phyloP scores from a whole-genome alignment of 2,113 vertebrate genomes.

The Hyaena hyaena region DNA sequence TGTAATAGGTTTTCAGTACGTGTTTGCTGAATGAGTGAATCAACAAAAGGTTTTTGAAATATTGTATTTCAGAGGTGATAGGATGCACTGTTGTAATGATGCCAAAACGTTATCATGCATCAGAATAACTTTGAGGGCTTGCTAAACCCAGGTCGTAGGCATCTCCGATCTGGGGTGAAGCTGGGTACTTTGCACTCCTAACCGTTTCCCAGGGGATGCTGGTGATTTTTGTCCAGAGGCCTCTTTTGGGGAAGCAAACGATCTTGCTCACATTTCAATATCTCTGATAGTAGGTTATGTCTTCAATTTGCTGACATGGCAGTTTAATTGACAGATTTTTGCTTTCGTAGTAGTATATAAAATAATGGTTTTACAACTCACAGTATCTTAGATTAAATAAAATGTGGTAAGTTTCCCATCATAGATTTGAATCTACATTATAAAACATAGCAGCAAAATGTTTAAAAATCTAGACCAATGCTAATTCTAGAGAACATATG shows the following conservation, averaged over 20 bases:
- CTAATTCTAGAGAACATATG: background rate
- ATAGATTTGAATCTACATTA: background rate
- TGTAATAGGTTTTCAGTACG: background rate
- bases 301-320: background rate
- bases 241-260: background rate
- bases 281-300: background rate
- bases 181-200: background rate
- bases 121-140: background rate
- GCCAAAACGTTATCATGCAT: background rate
- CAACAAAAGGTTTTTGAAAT: background rate
- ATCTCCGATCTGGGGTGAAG: background rate
- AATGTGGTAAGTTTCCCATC: constrained; percentile 1
- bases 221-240: background rate
- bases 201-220: background rate
- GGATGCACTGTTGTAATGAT: background rate
- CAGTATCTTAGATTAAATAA: constrained; percentile 5
- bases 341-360: background rate
- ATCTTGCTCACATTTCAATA: background rate
- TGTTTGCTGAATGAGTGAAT: background rate
- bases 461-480: background rate
- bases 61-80: background rate
- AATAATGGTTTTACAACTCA: background rate
- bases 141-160: background rate
- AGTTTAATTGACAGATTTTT: background rate
- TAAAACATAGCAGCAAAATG: background rate